Evolutionary conservation across 2,888 invertebrate species (phyloP), one percentile per base, ranked within the genome.

Genomic region (Leptarthrus brevirostris): DNA sequence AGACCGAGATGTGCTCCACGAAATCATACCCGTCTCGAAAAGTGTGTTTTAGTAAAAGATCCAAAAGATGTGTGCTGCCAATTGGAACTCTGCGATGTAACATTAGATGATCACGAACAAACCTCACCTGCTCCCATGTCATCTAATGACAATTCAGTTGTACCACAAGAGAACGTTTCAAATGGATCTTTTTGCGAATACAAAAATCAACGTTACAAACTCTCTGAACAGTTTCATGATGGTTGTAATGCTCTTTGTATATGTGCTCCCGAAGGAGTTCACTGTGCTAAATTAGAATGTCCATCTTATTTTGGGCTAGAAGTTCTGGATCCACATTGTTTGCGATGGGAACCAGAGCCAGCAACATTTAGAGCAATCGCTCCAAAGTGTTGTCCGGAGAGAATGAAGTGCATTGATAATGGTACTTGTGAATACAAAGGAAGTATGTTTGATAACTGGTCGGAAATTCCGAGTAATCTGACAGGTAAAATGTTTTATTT

Each of bases 301-400:
- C 91, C 96, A 77, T 91, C 92, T 0, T 92, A 92, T 79, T 94
- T 93, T 76, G 95, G 94, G 0, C 86, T 94, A n/a, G 95, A 95
- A 81, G 90, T 94, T 5, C 84, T 95, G 54, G 93, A 95, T 80
- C 92, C 94, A 0, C 90, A 92, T 75, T 96, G 96, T 81, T 86
- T 95, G 6, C 90, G 92, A 77, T 96, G 96, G 96, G 94, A 94
- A 75, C 91, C 93, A 0, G 91, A 90, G 20, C 94, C 94, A 0
- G 88, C 90, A 0, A 86, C 90, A 80, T 91, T 92, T 77, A 86
- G 87, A 0, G 90, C 93, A 0, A 87, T 87, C 44, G 90, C 93
- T 0, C 95, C 95, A 0, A 89, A 91, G 79, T 95, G 95, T 82
- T 95, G 95, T 80, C 93, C 94, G 0, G 88, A 93, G 78, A 88